Evolutionary conservation across 2,888 invertebrate species (phyloP).

Genomic region (Apotomis turbidana): DNA sequence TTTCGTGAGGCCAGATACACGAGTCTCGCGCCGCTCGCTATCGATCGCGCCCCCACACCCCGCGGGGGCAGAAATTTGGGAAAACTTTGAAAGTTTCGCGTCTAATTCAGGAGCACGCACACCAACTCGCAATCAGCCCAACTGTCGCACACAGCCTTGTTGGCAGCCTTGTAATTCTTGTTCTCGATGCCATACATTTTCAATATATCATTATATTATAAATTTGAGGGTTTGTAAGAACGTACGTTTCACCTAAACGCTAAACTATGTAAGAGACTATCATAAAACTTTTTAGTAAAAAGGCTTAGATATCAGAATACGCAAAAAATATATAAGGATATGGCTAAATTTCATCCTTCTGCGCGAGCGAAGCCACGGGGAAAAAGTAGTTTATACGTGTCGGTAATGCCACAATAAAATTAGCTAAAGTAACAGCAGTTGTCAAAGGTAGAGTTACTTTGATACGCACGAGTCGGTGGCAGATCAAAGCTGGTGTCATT

Average conservation of each 20-base stretch:
- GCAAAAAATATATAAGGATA: no score
- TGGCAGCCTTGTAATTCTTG: constrained; percentile 70
- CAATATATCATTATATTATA: constrained; percentile 59
- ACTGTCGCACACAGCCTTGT: constrained; percentile 63
- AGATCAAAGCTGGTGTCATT: constrained; percentile 77
- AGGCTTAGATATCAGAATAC: no score
- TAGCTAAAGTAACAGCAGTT: constrained; percentile 32
- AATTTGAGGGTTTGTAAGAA: no score
- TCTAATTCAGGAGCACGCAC: constrained; percentile 84
- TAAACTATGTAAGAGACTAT: no score
- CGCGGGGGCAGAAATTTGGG: constrained; percentile 81
- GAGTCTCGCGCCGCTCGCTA: constrained; percentile 73
- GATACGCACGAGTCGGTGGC: constrained; percentile 53
- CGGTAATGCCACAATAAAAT: constrained; percentile 46
- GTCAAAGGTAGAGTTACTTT: constrained; percentile 46
- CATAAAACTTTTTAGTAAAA: no score
- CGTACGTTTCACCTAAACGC: no score
- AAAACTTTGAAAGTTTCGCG: constrained; percentile 85
- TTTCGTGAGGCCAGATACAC: constrained; percentile 74
- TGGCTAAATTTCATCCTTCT: no score
- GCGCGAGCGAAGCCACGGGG: no score
- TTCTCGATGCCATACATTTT: constrained; percentile 74
- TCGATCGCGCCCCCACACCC: constrained; percentile 69
- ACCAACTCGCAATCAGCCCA: constrained; percentile 67
- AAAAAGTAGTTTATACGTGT: constrained; percentile 57